Percentiles rank a stretch among this genome's conserved stretches.
Conservation (phyloP, 1,140 invertebrate genomes). For the Octopus bimaculoides region DNA sequence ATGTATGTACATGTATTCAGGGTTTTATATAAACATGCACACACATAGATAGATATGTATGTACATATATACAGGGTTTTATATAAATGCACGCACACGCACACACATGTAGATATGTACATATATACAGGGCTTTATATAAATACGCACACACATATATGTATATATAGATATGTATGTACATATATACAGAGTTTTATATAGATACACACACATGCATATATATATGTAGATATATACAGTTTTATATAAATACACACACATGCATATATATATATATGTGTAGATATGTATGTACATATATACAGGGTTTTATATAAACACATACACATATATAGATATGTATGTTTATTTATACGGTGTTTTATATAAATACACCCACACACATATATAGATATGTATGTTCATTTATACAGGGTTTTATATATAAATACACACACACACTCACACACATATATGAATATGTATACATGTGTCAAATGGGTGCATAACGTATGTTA, state of each 20-base stretch:
- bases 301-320: background rate
- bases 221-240: conserved; percentile 11
- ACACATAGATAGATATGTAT: no score
- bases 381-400: no score
- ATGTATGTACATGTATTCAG: no score
- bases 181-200: background rate
- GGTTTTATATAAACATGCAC: no score
- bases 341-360: background rate
- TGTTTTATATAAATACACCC: no score
- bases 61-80: no score
- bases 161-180: background rate
- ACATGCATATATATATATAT: conserved; percentile 14
- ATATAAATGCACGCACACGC: background rate
- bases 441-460: no score
- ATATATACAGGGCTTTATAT: background rate
- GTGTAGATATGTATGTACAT: conserved; percentile 6
- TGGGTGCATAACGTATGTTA: no score
- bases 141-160: background rate
- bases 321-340: conserved; percentile 12
- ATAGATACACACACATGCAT: background rate
- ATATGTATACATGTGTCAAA: no score
- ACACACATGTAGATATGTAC: background rate
- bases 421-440: no score
- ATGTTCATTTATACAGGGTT: no score
- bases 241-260: background rate